phyloP scores from a whole-genome alignment of 2,113 vertebrate genomes.

The Tautogolabrus adspersus region DNA sequence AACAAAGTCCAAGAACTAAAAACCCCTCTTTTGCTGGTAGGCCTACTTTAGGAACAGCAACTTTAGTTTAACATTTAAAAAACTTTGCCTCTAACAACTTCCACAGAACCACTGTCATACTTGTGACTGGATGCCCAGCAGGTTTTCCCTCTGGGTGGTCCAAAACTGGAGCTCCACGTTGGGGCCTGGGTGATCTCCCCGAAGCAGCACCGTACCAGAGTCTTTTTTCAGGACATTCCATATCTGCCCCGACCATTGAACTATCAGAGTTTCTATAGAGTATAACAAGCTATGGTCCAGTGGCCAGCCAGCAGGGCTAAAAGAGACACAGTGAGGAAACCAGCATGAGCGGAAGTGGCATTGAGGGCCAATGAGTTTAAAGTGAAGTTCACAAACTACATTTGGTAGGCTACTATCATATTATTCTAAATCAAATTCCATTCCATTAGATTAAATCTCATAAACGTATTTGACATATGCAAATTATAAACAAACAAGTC shows the following conservation, averaged over 20 bases:
- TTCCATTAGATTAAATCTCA: too few relatives aligned
- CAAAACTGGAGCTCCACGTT: constrained; percentile 84
- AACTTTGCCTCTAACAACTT: neutral
- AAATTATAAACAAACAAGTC: too few relatives aligned
- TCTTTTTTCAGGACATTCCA: constrained; percentile 79
- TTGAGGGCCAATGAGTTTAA: constrained; percentile 17
- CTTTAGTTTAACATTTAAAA: constrained; percentile 8
- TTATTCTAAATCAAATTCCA: neutral
- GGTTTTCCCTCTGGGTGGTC: constrained; percentile 79
- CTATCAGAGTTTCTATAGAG: constrained; percentile 82
- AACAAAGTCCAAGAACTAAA: neutral
- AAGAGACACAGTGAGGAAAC: constrained; percentile 26
- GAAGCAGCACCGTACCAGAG: constrained; percentile 72
- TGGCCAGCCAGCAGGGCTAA: constrained; percentile 75
- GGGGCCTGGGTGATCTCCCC: constrained; percentile 78
- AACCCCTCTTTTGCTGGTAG: neutral
- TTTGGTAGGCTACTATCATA: neutral
- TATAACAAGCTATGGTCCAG: constrained; percentile 78
- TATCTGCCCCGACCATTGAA: constrained; percentile 80
- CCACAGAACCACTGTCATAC: constrained; percentile 53
- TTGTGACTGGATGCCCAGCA: constrained; percentile 83
- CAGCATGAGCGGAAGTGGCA: constrained; percentile 23
- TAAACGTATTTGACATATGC: too few relatives aligned
- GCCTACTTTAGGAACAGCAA: neutral
- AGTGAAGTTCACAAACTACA: neutral